phyloP scores from a whole-genome alignment of 2,113 vertebrate species.

The Echinops telfairi region DNA sequence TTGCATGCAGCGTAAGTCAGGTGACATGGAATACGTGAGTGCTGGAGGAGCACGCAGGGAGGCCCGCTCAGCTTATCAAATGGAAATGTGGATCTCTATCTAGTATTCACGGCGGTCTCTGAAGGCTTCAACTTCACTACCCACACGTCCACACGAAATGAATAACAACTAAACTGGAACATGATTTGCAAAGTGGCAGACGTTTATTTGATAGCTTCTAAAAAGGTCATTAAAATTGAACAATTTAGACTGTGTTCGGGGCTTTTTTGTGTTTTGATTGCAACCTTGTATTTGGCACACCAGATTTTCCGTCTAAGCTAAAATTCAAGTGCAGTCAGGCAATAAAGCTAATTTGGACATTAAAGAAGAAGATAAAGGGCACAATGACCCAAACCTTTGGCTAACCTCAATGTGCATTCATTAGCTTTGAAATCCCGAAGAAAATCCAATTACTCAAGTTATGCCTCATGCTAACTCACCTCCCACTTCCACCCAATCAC shows the following conservation, averaged over 20 bases:
- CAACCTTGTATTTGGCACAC: constrained; percentile 17
- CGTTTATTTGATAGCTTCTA: constrained; percentile 60
- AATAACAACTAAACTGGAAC: constrained; percentile 58
- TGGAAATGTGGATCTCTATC: constrained; percentile 67
- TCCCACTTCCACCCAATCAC: neutral
- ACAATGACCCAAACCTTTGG: neutral
- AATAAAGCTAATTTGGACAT: constrained; percentile 13
- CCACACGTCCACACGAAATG: neutral
- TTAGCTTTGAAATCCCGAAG: constrained; percentile 36
- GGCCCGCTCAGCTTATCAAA: constrained; percentile 52
- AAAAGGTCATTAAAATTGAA: constrained; percentile 32
- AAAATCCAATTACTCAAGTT: neutral
- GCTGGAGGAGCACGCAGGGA: constrained; percentile 19
- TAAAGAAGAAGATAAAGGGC: neutral
- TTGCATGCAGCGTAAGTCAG: neutral
- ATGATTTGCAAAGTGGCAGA: constrained; percentile 46
- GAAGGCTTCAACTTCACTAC: constrained; percentile 49
- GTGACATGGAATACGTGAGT: constrained; percentile 4
- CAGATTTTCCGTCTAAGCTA: constrained; percentile 21
- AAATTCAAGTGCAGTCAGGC: constrained; percentile 5
- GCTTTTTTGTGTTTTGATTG: constrained; percentile 45
- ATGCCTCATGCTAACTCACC: neutral
- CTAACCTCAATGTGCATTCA: neutral
- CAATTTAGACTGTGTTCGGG: constrained; percentile 32
- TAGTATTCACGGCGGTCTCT: constrained; percentile 60